phyloP scores from a whole-genome alignment of 2,888 invertebrate species.

The Acanthacorydalis orientalis region DNA sequence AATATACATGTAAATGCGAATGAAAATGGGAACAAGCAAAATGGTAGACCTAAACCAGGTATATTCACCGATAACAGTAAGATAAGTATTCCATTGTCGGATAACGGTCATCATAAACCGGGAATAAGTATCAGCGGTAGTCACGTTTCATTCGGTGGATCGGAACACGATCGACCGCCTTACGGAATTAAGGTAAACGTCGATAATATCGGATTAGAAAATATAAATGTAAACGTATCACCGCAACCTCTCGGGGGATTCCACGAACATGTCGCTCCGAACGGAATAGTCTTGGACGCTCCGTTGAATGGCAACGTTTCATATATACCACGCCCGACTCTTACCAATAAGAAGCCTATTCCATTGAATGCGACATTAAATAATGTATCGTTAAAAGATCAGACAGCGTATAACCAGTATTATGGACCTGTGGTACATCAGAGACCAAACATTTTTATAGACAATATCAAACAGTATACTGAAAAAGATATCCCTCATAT shows the following conservation, averaged over 20 bases:
- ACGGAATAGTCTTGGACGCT: conserved; percentile 12
- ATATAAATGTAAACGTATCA: conserved; percentile 19
- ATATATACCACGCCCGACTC: not conserved
- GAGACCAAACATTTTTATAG: too few species aligned
- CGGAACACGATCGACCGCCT: conserved; percentile 4
- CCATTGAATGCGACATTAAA: not conserved
- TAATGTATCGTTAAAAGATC: not conserved
- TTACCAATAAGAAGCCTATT: conserved; percentile 1
- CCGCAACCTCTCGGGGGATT: conserved; percentile 12
- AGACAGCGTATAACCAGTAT: not conserved
- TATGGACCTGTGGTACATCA: too few species aligned
- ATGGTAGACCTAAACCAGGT: not conserved
- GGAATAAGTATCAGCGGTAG: conserved; percentile 2
- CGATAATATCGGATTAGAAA: conserved; percentile 9
- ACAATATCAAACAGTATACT: not conserved
- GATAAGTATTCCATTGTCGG: not conserved
- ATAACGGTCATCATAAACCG: conserved; percentile 1
- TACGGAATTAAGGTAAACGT: conserved; percentile 4
- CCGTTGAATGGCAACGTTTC: conserved; percentile 8
- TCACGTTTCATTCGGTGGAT: conserved; percentile 4
- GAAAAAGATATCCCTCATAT: not conserved
- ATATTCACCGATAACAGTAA: not conserved
- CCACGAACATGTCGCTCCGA: conserved; percentile 10
- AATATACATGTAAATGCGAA: not conserved
- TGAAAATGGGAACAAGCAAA: not conserved